phyloP scores from a whole-genome alignment of 2,888 invertebrate genomes.

The Epiblema foenella region DNA sequence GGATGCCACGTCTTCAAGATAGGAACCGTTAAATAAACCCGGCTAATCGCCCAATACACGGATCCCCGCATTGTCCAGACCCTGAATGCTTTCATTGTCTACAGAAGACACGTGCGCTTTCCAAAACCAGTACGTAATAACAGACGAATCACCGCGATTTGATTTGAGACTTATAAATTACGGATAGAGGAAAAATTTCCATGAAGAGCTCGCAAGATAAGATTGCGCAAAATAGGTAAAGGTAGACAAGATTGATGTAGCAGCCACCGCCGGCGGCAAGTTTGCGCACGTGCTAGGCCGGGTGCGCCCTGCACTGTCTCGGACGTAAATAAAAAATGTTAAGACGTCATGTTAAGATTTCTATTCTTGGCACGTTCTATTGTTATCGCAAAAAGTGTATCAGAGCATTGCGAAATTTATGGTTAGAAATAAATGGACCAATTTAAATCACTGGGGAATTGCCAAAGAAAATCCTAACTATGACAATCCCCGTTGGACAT shows the following conservation, averaged over 20 bases:
- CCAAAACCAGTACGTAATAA: conserved; percentile 53
- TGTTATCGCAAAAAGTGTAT: conserved; percentile 49
- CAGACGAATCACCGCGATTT: conserved; percentile 39
- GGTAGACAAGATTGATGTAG: conserved; percentile 81
- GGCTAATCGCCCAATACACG: conserved; percentile 69
- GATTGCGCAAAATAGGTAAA: conserved; percentile 70
- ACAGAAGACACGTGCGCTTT: conserved; percentile 55
- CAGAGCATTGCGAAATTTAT: conserved; percentile 42
- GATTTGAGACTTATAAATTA: conserved; percentile 51
- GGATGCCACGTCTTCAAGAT: conserved; percentile 53
- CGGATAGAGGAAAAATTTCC: conserved; percentile 52
- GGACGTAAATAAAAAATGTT: conserved; percentile 48
- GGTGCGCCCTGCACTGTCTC: conserved; percentile 61
- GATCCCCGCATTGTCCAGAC: conserved; percentile 73
- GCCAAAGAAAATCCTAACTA: neutral
- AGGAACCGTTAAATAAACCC: conserved; percentile 78
- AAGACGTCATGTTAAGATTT: conserved; percentile 44
- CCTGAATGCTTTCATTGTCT: conserved; percentile 78
- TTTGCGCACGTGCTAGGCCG: conserved; percentile 80
- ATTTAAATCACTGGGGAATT: conserved; percentile 16
- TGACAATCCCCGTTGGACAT: conserved; percentile 5
- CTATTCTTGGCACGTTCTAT: conserved; percentile 28
- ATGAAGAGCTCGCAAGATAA: conserved; percentile 53
- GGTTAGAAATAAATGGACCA: conserved; percentile 7
- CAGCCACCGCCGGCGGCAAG: conserved; percentile 67